A percentile compares a stretch with the other conserved stretches of the same genome.
phyloP scores from a whole-genome alignment of 2,113 vertebrate species.

The Rynchops niger region DNA sequence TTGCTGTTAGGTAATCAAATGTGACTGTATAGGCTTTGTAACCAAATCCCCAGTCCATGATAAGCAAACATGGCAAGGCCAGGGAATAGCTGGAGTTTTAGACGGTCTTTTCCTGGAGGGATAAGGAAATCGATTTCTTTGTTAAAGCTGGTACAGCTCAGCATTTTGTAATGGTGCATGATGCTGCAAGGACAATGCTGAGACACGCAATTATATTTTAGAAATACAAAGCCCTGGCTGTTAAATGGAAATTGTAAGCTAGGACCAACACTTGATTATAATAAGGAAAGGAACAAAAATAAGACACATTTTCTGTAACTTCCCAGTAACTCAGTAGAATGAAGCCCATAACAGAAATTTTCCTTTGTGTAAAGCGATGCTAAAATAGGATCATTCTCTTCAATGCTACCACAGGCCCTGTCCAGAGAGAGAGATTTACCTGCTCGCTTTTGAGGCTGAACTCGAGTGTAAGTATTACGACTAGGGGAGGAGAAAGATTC shows the following conservation, averaged over 20 bases:
- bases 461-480: neutral
- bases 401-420: neutral
- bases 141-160: neutral
- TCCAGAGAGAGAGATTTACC: neutral
- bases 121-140: constrained; percentile 20
- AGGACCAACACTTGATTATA: neutral
- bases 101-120: neutral
- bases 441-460: neutral
- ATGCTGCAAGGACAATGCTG: neutral
- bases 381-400: neutral
- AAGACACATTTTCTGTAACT: neutral
- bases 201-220: neutral
- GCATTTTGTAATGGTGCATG: neutral
- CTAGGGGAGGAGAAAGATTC: neutral
- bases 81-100: neutral
- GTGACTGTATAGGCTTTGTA: neutral
- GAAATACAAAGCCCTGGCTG: neutral
- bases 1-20: neutral
- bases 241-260: neutral
- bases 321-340: neutral
- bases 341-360: neutral
- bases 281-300: neutral
- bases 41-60: neutral
- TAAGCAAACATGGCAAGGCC: neutral
- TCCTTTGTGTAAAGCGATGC: neutral